Percentiles rank a stretch among this genome's conserved stretches.
Evolutionary conservation across 2,888 invertebrate species (phyloP).

Genomic region (Drosophila demipolita): DNA sequence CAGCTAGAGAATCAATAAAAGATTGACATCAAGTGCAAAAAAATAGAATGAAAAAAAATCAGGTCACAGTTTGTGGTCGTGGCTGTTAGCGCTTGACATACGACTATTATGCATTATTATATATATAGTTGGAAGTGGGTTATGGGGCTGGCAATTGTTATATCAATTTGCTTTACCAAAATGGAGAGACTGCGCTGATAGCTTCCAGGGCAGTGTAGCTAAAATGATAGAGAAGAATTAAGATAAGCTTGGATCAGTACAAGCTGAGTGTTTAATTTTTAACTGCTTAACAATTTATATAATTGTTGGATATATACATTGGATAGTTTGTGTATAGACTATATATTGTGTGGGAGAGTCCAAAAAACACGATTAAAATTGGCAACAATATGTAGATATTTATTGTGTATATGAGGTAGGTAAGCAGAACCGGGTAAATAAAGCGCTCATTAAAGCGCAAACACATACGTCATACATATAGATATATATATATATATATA

Average conservation of each 20-base stretch:
- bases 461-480: constrained; percentile 31
- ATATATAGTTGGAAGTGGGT: constrained; percentile 7
- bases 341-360: not conserved
- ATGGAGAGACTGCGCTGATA: constrained; percentile 68
- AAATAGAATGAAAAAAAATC: not conserved
- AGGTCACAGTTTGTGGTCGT: constrained; percentile 14
- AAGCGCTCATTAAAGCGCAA: constrained; percentile 60
- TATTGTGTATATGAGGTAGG: constrained; percentile 33
- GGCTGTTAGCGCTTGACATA: constrained; percentile 3
- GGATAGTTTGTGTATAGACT: not conserved
- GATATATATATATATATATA: constrained; percentile 7
- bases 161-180: constrained; percentile 59
- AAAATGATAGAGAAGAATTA: constrained; percentile 73
- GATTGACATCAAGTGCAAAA: constrained; percentile 2
- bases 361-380: constrained; percentile 11
- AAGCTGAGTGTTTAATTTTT: constrained; percentile 32
- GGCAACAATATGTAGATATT: constrained; percentile 12
- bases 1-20: constrained; percentile 64
- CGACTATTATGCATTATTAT: not conserved
- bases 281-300: constrained; percentile 18
- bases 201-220: constrained; percentile 77
- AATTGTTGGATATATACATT: constrained; percentile 1
- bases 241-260: constrained; percentile 49
- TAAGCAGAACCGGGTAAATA: constrained; percentile 51
- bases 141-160: constrained; percentile 19